phyloP scores from a whole-genome alignment of 2,888 invertebrate genomes.

The Tenthredo livida region DNA sequence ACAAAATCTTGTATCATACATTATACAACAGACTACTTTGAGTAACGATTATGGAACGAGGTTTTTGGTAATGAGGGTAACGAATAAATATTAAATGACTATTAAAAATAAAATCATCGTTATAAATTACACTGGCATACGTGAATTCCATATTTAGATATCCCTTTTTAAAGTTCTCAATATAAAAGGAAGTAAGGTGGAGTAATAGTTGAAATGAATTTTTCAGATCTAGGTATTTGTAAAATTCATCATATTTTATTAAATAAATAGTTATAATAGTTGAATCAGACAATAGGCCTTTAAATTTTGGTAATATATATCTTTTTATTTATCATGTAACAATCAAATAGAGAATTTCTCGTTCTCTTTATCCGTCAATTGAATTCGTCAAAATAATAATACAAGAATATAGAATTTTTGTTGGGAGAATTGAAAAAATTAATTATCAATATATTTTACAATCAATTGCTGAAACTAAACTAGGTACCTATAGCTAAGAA shows the following conservation, averaged over 20 bases:
- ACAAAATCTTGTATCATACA: constrained; percentile 39
- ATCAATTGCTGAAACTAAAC: neutral
- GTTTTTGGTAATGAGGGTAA: constrained; percentile 50
- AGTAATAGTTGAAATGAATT: neutral
- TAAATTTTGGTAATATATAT: constrained; percentile 30
- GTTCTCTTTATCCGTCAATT: neutral
- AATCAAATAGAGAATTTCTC: constrained; percentile 6
- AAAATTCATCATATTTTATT: constrained; percentile 4
- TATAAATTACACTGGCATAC: constrained; percentile 10
- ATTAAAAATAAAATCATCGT: constrained; percentile 40
- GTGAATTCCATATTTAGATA: neutral
- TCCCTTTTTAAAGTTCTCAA: neutral
- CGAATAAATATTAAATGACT: constrained; percentile 35
- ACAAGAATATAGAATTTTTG: constrained; percentile 15
- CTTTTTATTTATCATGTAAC: constrained; percentile 20
- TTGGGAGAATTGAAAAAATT: neutral
- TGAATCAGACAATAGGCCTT: neutral
- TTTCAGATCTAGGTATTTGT: neutral
- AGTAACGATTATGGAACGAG: constrained; percentile 20
- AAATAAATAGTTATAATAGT: neutral
- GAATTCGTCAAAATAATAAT: neutral
- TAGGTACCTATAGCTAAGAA: neutral
- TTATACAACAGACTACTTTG: constrained; percentile 10
- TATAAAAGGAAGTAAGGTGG: no score
- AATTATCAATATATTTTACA: neutral